Base-by-base conservation (phyloP, 2,888 invertebrate genomes). In the Conus canariensis region DNA sequence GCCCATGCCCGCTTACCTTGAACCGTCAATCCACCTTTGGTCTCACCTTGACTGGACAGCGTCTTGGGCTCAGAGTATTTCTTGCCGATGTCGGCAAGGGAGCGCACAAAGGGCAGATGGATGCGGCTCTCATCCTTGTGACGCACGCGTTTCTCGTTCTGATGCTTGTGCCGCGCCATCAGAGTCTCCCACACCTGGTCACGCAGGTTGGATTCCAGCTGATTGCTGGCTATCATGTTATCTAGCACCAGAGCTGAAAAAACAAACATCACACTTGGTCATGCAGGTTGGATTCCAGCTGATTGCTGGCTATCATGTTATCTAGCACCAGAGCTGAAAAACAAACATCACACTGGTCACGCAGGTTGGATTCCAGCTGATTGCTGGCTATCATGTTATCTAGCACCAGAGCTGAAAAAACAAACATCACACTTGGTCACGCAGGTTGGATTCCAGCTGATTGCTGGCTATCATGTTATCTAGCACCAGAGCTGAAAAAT, bases 81-180 rank as follows among this genome's bases (percentile, higher is more conserved):
- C 92, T 98, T 97, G 93, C 99, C 99, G 95, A 99, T 99, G 96
- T 99, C 99, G 56, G 99, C 99, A 94, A 99, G 97, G 12, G 99
- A 99, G 92, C 99, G 93, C 89, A 96, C 95, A 67, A 96, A 92
- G 3, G 96, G 96, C 30, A 96, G 97, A 93, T 98, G 97, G 80
- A 94, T 93, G 87, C 93, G 93, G 88, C 94, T 93, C 58, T 92
- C 92, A 60, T 94, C 94, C 83, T 92, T 91, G 88, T 94, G 93
- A 67, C 93, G 94, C 85, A 95, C 94, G 87, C 93, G 94, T 93
- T 97, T 97, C 95, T 98, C 98, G 96, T 99, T 99, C 96, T 99
- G 98, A 97, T 99, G 99, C 87, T 98, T 97, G 97, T 99, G 99
- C 90, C 98, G 97, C 92, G 98, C 97, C 93, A 99, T 96, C 88